A percentile compares a stretch with the other conserved stretches of the same genome.
phyloP scores from a whole-genome alignment of 2,888 invertebrate species.

The Dugesia japonica region DNA sequence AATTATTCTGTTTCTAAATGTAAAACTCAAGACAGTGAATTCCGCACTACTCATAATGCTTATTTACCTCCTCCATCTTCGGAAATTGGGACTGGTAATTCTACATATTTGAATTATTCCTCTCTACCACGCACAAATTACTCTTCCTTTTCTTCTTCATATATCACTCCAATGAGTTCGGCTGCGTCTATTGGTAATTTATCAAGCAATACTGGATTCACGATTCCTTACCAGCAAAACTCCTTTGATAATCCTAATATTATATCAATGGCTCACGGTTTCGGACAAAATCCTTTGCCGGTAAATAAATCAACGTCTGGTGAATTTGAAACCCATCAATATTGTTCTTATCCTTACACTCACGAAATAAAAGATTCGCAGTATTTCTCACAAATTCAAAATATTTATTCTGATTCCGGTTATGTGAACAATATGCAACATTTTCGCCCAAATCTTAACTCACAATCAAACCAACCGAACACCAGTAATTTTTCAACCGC shows the following conservation, averaged over 20 bases:
- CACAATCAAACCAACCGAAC: neutral
- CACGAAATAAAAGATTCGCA: neutral
- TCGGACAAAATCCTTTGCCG: neutral
- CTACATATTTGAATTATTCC: neutral
- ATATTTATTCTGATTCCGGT: neutral
- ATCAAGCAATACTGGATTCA: neutral
- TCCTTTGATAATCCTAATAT: neutral
- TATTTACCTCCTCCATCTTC: neutral
- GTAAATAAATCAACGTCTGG: neutral
- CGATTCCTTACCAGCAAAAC: neutral
- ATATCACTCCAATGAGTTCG: neutral
- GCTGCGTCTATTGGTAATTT: neutral
- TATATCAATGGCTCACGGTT: neutral
- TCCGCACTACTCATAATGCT: neutral
- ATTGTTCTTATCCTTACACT: constrained; percentile 5
- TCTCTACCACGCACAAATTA: constrained; percentile 1
- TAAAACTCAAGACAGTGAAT: neutral
- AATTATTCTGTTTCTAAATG: neutral
- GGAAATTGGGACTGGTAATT: neutral
- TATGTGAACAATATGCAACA: neutral
- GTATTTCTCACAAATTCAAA: neutral
- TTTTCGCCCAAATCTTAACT: neutral
- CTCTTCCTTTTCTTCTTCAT: neutral
- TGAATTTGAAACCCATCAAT: neutral
- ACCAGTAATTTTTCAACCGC: neutral